A percentile compares a stretch with the other conserved stretches of the same genome.
These are phyloP conservation scores for Stichopus horrens DNA, from an alignment of 53 echinoderm and acorn worm species.

Conservation along the genomic window DNA sequence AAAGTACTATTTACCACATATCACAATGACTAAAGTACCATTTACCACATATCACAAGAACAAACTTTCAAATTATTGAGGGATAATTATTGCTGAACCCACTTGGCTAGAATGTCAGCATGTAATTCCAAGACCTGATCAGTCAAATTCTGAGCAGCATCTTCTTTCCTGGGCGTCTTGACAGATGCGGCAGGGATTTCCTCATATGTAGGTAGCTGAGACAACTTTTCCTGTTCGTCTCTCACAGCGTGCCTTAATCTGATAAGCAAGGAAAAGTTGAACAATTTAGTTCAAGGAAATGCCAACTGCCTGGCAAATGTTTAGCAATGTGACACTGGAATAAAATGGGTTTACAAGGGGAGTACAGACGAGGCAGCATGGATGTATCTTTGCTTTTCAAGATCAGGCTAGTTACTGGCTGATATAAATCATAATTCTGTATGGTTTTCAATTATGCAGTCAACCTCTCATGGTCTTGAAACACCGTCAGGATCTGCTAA, in stretches of 20 bases:
- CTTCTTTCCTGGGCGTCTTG: constrained; percentile 47
- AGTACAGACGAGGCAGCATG: no score
- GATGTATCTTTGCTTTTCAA: no score
- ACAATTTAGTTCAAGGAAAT: not conserved
- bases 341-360: no score
- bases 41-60: no score
- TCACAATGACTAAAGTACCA: no score
- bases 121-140: constrained; percentile 88
- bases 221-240: constrained; percentile 44
- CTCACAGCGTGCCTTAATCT: constrained; percentile 66
- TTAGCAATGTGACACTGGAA: not conserved
- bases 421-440: no score
- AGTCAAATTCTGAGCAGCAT: constrained; percentile 50
- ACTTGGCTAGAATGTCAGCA: constrained; percentile 35
- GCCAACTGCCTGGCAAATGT: not conserved
- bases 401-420: no score
- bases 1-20: no score
- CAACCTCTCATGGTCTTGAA: no score
- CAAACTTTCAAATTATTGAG: no score
- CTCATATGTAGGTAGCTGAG: constrained; percentile 44
- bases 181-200: constrained; percentile 38
- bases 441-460: no score
- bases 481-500: no score
- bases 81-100: not conserved
- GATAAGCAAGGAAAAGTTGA: constrained; percentile 1